Conservation (phyloP, 2,888 invertebrate genomes). For the Metalampra italica region DNA sequence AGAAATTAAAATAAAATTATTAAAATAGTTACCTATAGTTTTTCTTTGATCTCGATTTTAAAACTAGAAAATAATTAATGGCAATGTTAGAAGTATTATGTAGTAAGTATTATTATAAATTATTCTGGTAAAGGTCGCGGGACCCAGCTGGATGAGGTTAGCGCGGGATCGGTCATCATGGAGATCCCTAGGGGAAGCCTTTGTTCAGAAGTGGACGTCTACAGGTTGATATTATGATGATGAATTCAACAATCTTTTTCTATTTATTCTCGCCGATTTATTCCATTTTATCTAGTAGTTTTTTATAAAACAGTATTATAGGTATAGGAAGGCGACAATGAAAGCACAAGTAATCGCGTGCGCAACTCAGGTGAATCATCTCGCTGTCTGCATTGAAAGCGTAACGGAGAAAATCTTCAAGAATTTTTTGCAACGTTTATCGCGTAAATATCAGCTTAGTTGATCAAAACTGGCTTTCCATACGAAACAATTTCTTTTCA, state of each 20-base stretch:
- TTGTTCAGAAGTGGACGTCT: no score
- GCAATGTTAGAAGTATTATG: no score
- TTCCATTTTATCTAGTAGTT: background rate
- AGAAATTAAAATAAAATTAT: slow-evolving; percentile 18
- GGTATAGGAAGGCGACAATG: slow-evolving; percentile 17
- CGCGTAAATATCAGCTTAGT: background rate
- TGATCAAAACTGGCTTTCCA: background rate
- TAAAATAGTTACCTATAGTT: slow-evolving; percentile 6
- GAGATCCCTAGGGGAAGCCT: no score
- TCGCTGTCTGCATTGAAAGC: slow-evolving; percentile 65
- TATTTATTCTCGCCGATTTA: no score
- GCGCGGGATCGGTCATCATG: no score
- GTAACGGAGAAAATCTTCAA: slow-evolving; percentile 53
- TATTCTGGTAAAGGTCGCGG: no score
- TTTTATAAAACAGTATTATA: background rate
- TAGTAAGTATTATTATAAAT: no score
- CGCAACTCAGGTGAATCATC: slow-evolving; percentile 35
- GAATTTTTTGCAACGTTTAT: slow-evolving; percentile 20
- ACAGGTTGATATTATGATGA: no score
- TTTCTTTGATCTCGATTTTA: background rate
- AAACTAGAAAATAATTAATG: no score
- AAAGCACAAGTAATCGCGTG: slow-evolving; percentile 59
- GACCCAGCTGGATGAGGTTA: no score
- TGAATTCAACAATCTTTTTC: no score
- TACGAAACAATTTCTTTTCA: background rate